Base-by-base conservation (phyloP, 2,888 invertebrate genomes). In the Dasypogon diadema region DNA sequence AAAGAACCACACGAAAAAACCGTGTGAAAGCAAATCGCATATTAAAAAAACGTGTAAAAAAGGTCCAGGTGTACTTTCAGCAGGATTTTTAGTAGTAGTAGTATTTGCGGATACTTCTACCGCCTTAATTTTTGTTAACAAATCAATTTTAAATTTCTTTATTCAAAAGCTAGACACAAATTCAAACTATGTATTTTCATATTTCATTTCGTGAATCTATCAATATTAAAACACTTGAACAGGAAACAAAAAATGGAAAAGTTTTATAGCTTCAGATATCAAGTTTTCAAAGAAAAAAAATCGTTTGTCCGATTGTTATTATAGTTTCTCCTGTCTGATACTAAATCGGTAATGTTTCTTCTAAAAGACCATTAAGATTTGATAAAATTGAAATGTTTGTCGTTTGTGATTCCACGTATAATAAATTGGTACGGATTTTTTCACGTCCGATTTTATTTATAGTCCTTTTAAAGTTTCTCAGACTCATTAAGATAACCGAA, bases 401-500 rank as follows among this genome's bases (percentile, higher is more conserved):
- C 42, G 22, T 37, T 63, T 30, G 34, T 42, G 18, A 18, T 22
- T 21, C 37, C 18, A 22, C 63, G 42, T 18, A 37, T 63, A 37
- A 12, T 16, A 63, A 22, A 37, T 48, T 48, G 34, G 16, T 42
- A 37, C 10, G 63, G 22, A 21, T 21, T 37, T 63, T 10, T 30
- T 30, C 42, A 12, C 63, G 18, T 63, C 42, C 16, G 22, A 63
- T 42, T 63, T 63, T 63, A 63, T 63, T 63, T 63, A 63, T 63
- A 21, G 63, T 42, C 37, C 37, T 63, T 63, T 63, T 63, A 42
- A 42, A 42, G 63, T 63, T 63, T 63, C 42, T 63, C 21, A 37
- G 42, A 63, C 37, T 63, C 63, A 63, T 63, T 63, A 63, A 63
- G 63, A 63, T 63, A 63, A 63, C 63, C 37, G n/a, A 10, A n/a